phyloP scores from a whole-genome alignment of 2,797 vertebrate genomes.

The Decapterus maruadsi region DNA sequence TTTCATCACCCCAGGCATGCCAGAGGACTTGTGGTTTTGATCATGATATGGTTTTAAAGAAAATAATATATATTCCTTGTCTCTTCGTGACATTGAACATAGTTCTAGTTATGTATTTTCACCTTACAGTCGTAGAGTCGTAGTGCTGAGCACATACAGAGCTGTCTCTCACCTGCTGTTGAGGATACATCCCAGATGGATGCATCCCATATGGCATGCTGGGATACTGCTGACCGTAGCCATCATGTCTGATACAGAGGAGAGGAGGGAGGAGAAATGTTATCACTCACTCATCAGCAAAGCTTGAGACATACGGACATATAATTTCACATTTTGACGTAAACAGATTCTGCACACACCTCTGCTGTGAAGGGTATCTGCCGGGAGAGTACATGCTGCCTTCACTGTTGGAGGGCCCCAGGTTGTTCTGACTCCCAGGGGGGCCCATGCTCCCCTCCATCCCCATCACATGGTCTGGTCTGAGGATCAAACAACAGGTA shows the following conservation, averaged over 20 bases:
- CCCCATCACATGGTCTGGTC: slow-evolving; percentile 88
- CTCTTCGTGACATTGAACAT: not conserved
- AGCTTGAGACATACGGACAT: not conserved
- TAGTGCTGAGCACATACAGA: not conserved
- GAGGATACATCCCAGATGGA: slow-evolving; percentile 95
- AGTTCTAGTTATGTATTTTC: not conserved
- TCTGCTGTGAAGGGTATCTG: slow-evolving; percentile 86
- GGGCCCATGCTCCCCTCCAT: slow-evolving; percentile 86
- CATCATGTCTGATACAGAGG: slow-evolving; percentile 87
- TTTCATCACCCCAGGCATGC: not conserved
- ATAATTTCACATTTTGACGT: not conserved
- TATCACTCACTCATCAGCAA: slow-evolving; percentile 16
- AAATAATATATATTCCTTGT: too few species aligned
- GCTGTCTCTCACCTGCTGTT: slow-evolving; percentile 92
- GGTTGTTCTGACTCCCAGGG: slow-evolving; percentile 84
- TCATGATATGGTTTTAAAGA: too few species aligned
- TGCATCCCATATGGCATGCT: slow-evolving; percentile 94
- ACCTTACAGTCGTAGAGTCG: not conserved
- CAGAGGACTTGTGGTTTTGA: not conserved
- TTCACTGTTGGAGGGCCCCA: slow-evolving; percentile 88
- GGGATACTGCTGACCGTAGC: slow-evolving; percentile 95
- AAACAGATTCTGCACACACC: slow-evolving; percentile 35
- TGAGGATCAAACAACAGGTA: slow-evolving; percentile 64
- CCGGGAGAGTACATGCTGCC: slow-evolving; percentile 86
- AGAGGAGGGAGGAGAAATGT: not conserved